Base-by-base conservation (phyloP, 2,888 invertebrate genomes). In the Elysia crispata region DNA sequence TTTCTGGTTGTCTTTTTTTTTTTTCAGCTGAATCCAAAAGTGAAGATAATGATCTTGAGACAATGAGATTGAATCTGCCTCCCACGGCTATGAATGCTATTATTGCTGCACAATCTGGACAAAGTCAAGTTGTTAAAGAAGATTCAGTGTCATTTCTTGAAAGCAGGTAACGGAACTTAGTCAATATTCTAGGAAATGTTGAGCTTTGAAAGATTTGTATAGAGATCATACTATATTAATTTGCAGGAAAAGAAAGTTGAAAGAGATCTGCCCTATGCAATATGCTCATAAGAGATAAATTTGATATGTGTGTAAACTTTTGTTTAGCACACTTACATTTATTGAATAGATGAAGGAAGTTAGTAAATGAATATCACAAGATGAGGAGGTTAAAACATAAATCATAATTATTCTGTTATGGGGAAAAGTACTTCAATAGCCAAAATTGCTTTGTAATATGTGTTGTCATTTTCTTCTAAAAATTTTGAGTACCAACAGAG, bases 21-120 rank as follows among this genome's bases (percentile, higher is more conserved):
- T 23, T 60, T 60, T 60, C 6, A 60, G n/a, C 20, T 60, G 20
- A 23, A 23, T 8, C 23, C 6, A 18, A 60, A 60, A 60, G 23
- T 60, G 74, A 57, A 15, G 50, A 67, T 30, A 20, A 73, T 60
- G 74, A 41, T 31, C 60, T 81, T 11, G 74, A 73, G 30, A 54
- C 67, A 18, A 23, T 81, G 49, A 50, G 74, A 41, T n/a, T 77
- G 25, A 31, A 66, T n/a, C 50, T 81, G 23, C 31, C 64, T 28
- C 74, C 73, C 13, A 54, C 74, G 11, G 74, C 81, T 11, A 49
- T 81, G 28, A 33, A 33, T 76, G 80, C 80, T 25, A 80, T 80
- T 62, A 64, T 80, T 72, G 80, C 76, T 72, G 76, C 76, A 30
- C 80, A 80, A 60, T 18, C 23, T 23, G 25, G 5, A 6, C 31